Conservation (phyloP, 2,113 vertebrate genomes). For the Pterophyllum scalare region DNA sequence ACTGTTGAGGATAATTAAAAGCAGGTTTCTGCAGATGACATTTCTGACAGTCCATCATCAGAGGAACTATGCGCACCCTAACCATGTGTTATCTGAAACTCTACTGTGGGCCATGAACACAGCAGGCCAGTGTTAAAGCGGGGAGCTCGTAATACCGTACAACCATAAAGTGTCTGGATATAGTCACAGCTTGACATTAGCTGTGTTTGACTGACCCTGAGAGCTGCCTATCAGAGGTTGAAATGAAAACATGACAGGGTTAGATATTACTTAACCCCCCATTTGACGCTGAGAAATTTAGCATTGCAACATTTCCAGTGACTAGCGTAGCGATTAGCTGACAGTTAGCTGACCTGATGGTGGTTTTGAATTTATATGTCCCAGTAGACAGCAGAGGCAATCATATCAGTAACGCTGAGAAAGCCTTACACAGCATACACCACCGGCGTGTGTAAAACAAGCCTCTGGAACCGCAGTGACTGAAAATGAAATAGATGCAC, state of each 20-base stretch:
- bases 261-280: constrained; percentile 16
- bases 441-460: constrained; percentile 66
- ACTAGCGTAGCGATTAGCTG: constrained; percentile 58
- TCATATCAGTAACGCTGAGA: constrained; percentile 67
- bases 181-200: constrained; percentile 18
- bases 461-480: constrained; percentile 35
- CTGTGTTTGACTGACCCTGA: constrained; percentile 36
- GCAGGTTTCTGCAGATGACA: constrained; percentile 19
- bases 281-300: constrained; percentile 35
- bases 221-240: constrained; percentile 12
- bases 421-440: constrained; percentile 66
- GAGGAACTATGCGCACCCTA: not conserved
- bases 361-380: constrained; percentile 63
- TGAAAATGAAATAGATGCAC: constrained; percentile 47
- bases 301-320: constrained; percentile 43
- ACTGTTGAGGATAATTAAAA: constrained; percentile 37
- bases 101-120: not conserved
- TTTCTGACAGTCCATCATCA: not conserved
- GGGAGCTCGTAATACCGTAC: not conserved
- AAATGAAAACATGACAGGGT: constrained; percentile 44
- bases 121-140: not conserved
- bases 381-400: constrained; percentile 53
- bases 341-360: constrained; percentile 62
- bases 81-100: constrained; percentile 3
- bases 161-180: constrained; percentile 11